Percentiles rank a stretch among this genome's conserved stretches.
Evolutionary conservation across 1,140 invertebrate species (phyloP).

Genomic region (Pseudomyrmex dendroicus): DNA sequence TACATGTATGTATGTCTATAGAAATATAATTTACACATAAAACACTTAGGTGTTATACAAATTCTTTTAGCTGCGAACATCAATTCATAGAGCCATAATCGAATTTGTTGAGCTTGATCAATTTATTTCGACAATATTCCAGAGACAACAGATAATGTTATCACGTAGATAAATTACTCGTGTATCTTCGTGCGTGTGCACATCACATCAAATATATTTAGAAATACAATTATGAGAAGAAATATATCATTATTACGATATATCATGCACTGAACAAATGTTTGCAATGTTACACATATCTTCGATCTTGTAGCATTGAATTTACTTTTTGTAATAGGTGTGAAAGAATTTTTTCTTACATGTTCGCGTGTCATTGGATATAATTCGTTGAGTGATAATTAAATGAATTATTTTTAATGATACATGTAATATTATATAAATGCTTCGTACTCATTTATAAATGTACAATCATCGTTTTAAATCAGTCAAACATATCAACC

Average conservation of each 20-base stretch:
- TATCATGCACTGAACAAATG: conserved; percentile 48
- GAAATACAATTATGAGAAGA: conserved; percentile 34
- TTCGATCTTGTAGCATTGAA: not conserved
- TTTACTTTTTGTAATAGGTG: conserved; percentile 8
- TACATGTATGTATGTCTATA: conserved; percentile 31
- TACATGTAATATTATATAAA: not conserved
- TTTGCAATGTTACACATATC: conserved; percentile 34
- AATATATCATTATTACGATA: conserved; percentile 36
- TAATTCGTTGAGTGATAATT: conserved; percentile 28
- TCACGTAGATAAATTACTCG: conserved; percentile 19
- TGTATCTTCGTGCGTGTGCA: conserved; percentile 3
- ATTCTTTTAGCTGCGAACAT: conserved; percentile 6
- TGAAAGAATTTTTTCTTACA: conserved; percentile 31
- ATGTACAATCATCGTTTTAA: not conserved
- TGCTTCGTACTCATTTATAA: conserved; percentile 2
- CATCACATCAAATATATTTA: conserved; percentile 51
- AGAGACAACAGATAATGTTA: not conserved
- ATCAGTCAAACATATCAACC: not conserved
- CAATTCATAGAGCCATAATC: conserved; percentile 38
- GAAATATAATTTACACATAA: conserved; percentile 45
- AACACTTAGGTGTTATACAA: conserved; percentile 42
- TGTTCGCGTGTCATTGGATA: conserved; percentile 50
- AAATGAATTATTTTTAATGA: not conserved
- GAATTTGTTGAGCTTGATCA: not conserved
- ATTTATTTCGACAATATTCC: conserved; percentile 2